These are phyloP conservation scores for Phaonia tiefii DNA, from an alignment of 2,888 invertebrate species.

Conservation along the genomic window DNA sequence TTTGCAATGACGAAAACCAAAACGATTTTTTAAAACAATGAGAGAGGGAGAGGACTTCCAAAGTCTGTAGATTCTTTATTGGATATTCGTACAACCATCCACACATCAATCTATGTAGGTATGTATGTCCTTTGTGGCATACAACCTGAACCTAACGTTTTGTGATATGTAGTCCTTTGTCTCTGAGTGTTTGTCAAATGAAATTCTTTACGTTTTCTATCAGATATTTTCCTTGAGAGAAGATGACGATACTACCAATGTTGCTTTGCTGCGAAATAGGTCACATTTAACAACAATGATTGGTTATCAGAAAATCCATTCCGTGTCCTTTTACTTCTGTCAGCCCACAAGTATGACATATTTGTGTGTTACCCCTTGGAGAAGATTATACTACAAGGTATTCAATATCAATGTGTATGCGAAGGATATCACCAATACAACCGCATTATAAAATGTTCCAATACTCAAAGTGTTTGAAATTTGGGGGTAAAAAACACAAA, in stretches of 20 bases:
- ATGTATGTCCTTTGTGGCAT: no score
- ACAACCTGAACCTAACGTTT: no score
- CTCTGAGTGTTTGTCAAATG: slow-evolving; percentile 25
- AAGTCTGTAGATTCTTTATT: slow-evolving; percentile 15
- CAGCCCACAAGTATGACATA: no score
- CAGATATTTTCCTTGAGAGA: background rate
- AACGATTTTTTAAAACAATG: background rate
- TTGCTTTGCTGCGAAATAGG: slow-evolving; percentile 7
- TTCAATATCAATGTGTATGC: slow-evolving; percentile 18
- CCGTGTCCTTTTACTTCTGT: background rate
- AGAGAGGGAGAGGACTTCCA: background rate
- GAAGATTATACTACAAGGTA: no score
- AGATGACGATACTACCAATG: background rate
- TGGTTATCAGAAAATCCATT: slow-evolving; percentile 1
- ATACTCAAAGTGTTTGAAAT: background rate
- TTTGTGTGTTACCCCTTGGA: no score
- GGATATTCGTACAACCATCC: background rate
- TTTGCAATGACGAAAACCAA: background rate
- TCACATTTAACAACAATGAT: slow-evolving; percentile 29
- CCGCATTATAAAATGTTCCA: background rate
- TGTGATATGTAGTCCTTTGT: background rate
- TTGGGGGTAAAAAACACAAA: slow-evolving; percentile 30
- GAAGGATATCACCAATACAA: slow-evolving; percentile 14
- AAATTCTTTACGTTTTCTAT: slow-evolving; percentile 22
- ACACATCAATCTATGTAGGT: no score